Base-by-base conservation (phyloP, 1,140 invertebrate genomes). In the Yoshiicerus persimilis region DNA sequence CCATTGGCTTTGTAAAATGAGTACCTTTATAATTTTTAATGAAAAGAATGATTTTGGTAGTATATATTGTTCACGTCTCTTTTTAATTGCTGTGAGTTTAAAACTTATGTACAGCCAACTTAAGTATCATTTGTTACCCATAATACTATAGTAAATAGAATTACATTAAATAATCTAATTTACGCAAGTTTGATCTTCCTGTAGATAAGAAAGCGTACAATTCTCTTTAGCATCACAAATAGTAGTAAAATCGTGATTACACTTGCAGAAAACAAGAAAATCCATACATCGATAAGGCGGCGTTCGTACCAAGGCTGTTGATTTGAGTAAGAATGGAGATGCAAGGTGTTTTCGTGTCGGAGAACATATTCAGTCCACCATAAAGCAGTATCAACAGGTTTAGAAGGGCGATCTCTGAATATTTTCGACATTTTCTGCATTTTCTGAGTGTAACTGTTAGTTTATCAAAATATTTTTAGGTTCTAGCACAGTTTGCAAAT, bases 291-390 rank as follows among this genome's bases (percentile, higher is more conserved):
- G 1, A 88, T 10, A 2, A 85, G 56, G 2, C 87, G 30, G 2
- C 87, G 56, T 30, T 88, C 1, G 41, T 70, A 88, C 87, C 87
- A 88, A 38, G 30, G 6, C 23, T 88, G 87, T 30, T 27, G 56
- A n/a, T 56, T 23, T 9, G n/a, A 41, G 6, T 85, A 41, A 41
- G 87, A 36, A 34, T 70, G 34, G 4, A 88, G 34, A 36, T 34
- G 27, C 27, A 9, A 20, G 6, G 56, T 66, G 80, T 85, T 25
- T 70, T 80, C 91, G 2, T 89, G 88, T 75, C 87, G 87, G 30
- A 90, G 75, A 13, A 90, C 56, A 41, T 90, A 90, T 32, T 90
- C 89, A 27, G 64, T 83, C 89, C 89, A 89, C 47, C 85, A 89
- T 9, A 88, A 11, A 9, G 87, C 89, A 32, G 39, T 62, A 10